Evolutionary conservation across 2,113 vertebrate species (phyloP).

Genomic region (Riparia riparia): DNA sequence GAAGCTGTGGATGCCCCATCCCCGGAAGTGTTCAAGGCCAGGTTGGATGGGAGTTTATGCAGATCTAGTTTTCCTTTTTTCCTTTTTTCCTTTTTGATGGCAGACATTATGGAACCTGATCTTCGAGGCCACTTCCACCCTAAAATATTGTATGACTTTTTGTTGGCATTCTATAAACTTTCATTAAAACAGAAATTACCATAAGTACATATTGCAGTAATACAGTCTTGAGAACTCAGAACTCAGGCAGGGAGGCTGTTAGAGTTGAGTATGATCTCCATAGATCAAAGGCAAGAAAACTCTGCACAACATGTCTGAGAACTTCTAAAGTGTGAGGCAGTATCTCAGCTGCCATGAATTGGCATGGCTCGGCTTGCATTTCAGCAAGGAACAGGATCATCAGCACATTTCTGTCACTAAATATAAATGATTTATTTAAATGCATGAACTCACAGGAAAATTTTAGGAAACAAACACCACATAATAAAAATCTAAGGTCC

Average conservation of each 20-base stretch:
- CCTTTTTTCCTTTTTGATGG: background rate
- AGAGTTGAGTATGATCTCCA: background rate
- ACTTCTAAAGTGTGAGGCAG: background rate
- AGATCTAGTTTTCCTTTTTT: background rate
- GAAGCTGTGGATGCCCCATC: background rate
- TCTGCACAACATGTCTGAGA: background rate
- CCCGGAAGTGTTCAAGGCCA: background rate
- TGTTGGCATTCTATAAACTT: background rate
- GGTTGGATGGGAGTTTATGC: background rate
- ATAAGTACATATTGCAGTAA: background rate
- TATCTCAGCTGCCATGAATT: background rate
- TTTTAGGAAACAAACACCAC: background rate
- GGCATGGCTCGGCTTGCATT: background rate
- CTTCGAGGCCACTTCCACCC: rapidly evolving
- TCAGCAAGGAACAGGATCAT: background rate
- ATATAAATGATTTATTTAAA: background rate
- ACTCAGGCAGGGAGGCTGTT: background rate
- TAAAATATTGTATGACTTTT: background rate
- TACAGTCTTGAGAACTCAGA: background rate
- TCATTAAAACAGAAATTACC: background rate
- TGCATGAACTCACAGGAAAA: background rate
- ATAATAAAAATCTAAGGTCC: background rate
- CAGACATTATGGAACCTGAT: background rate
- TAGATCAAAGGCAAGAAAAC: background rate
- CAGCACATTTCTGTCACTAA: background rate